Evolutionary conservation across 2,888 invertebrate species (phyloP).

Genomic region (Norana najaformis): DNA sequence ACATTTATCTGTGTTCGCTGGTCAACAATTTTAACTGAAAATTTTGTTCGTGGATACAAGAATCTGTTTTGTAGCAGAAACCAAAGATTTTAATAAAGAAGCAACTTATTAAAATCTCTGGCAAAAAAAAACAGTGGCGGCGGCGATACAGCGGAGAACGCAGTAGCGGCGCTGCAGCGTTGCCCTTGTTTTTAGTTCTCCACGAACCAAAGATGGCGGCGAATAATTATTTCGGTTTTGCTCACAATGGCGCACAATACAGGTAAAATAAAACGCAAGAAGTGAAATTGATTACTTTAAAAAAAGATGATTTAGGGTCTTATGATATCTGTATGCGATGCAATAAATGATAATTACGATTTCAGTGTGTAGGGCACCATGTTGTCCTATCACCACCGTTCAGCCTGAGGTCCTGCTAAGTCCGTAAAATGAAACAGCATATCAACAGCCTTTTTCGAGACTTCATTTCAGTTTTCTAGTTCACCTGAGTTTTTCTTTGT

Average conservation of each 20-base stretch:
- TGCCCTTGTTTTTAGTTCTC: neutral
- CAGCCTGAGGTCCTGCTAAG: neutral
- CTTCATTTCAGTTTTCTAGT: too few species aligned
- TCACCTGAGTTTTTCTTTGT: too few species aligned
- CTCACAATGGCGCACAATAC: constrained; percentile 21
- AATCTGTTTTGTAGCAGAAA: too few species aligned
- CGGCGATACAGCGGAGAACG: too few species aligned
- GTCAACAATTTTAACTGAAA: too few species aligned
- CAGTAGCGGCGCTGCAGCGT: neutral
- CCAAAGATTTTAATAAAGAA: too few species aligned
- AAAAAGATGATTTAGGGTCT: neutral
- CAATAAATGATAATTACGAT: neutral
- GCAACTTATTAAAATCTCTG: too few species aligned
- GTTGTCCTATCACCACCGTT: neutral
- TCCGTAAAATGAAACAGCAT: too few species aligned
- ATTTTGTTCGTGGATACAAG: too few species aligned
- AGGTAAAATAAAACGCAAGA: neutral
- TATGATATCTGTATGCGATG: neutral
- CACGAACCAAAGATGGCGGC: neutral
- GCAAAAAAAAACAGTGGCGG: too few species aligned
- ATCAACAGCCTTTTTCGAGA: too few species aligned
- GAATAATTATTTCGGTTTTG: constrained; percentile 21
- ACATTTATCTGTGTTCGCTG: too few species aligned
- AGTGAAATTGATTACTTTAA: neutral
- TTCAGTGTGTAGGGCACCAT: neutral